These are phyloP conservation scores for Lithophane ornitopus DNA, from an alignment of 2,888 invertebrate genomes.

Conservation along the genomic window DNA sequence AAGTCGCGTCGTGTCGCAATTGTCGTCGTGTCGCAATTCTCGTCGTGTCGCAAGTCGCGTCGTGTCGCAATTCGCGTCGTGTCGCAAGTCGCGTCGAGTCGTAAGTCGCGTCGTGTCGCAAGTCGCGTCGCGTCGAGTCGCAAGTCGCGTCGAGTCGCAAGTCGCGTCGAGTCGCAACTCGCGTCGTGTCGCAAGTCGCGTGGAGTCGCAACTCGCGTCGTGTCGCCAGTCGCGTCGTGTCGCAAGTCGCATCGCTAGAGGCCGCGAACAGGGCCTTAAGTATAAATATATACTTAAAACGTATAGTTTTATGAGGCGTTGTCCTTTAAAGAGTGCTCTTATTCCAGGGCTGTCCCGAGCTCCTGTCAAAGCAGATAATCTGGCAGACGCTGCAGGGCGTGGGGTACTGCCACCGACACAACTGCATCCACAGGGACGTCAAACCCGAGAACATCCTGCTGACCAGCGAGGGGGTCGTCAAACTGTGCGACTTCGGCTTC, in stretches of 20 bases:
- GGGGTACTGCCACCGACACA: constrained; percentile 98
- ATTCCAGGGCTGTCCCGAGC: constrained; percentile 96
- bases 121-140: too few relatives aligned
- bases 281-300: neutral
- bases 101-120: too few relatives aligned
- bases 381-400: constrained; percentile 99
- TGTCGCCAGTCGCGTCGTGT: neutral
- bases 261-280: neutral
- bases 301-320: neutral
- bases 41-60: too few relatives aligned
- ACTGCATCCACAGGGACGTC: constrained; percentile 99
- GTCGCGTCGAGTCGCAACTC: too few relatives aligned
- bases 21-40: too few relatives aligned
- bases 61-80: too few relatives aligned
- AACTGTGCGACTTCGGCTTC: constrained; percentile 99
- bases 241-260: neutral
- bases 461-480: constrained; percentile 97
- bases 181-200: too few relatives aligned
- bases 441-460: constrained; percentile 99
- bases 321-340: constrained; percentile 14
- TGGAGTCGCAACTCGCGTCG: too few relatives aligned
- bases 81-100: too few relatives aligned
- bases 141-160: too few relatives aligned
- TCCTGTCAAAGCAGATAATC: constrained; percentile 96
- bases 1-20: too few relatives aligned